Conservation (phyloP, 2,113 vertebrate genomes). For the Mustelus asterias region DNA sequence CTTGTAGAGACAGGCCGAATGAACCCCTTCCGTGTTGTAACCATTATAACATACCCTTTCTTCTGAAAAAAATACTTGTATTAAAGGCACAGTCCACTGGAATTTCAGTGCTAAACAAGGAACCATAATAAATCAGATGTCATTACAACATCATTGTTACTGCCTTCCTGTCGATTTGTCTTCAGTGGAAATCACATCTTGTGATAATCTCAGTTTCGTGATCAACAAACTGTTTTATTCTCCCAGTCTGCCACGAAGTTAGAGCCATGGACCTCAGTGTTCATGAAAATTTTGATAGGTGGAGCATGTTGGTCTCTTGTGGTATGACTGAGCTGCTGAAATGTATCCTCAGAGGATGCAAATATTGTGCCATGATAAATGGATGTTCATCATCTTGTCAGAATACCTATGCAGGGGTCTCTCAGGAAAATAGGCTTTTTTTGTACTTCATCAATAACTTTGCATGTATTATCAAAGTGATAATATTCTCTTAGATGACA, state of each 20-base stretch:
- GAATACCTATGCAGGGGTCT: background rate
- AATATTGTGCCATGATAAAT: background rate
- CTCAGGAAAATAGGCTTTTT: background rate
- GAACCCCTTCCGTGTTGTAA: background rate
- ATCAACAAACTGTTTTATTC: background rate
- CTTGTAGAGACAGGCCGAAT: background rate
- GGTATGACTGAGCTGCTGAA: background rate
- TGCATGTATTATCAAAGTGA: background rate
- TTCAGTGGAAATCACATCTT: background rate
- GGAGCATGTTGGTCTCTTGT: background rate
- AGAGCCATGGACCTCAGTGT: background rate
- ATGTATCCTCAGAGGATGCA: background rate
- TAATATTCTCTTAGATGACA: background rate
- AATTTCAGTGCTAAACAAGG: background rate
- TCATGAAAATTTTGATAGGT: background rate
- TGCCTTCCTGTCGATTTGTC: background rate
- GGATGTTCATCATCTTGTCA: constrained; percentile 22
- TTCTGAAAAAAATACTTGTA: background rate
- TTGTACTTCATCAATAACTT: background rate
- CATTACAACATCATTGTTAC: background rate
- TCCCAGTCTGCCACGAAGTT: background rate
- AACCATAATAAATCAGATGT: background rate
- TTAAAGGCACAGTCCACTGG: background rate
- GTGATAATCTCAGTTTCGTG: background rate
- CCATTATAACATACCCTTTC: background rate